Base-by-base conservation (phyloP, 2,888 invertebrate genomes). In the Eucera pruinosa region DNA sequence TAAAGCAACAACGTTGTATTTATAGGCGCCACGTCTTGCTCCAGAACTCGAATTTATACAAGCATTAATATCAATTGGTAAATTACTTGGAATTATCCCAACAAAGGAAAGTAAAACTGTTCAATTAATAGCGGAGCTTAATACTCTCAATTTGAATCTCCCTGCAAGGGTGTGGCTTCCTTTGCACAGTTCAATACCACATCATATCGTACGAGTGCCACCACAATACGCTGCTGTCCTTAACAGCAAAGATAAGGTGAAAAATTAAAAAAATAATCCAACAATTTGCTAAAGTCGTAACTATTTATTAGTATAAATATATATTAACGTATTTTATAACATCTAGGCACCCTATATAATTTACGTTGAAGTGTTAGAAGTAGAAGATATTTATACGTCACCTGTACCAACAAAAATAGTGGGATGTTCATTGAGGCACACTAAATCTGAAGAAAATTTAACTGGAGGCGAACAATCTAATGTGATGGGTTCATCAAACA, bases 101-200 rank as follows among this genome's bases (percentile, higher is more conserved):
- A 96, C 96, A 61, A 97, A 97, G 93, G 98, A 99, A 92, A 96
- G 97, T 83, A 97, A 98, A 93, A 98, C 97, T 81, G 97, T 97
- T 79, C 95, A 97, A 85, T 94, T 99, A 84, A 95, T 98, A 81
- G 98, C 98, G 69, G 99, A 99, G 92, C 94, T 99, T 86, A 97
- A 97, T 83, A 94, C 97, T 86, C 94, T 99, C 73, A 99, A 99
- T 93, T 95, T 99, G 84, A 99, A 99, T 94, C 94, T 99, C 77
- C 99, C 99, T 15, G 99, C 99, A 13, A 94, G 98, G 73, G 99
- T 99, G 77, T 99, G 99, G 99, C 94, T 99, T 86, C 99, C 99
- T 15, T 94, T 99, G 55, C 96, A 98, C 92, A 96, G 96, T 84
- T 94, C 95, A 85, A 93, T 94, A 87, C 96, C 97, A 61, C 99